Evolutionary conservation across 2,113 vertebrate genomes (phyloP).

Genomic region (Platichthys flesus): DNA sequence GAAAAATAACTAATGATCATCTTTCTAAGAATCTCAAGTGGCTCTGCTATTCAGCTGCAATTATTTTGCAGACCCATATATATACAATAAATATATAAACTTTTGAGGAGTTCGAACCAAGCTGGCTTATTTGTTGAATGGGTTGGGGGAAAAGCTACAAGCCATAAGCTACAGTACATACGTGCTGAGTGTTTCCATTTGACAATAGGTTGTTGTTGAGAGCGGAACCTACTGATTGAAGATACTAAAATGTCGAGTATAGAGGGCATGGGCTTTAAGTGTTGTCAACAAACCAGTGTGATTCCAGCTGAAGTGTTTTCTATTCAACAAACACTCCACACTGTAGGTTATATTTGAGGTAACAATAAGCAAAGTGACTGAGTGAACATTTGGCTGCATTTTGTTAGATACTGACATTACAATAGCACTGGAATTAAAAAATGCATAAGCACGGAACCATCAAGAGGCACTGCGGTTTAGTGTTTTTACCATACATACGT

Average conservation of each 20-base stretch:
- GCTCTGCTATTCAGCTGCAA: constrained; percentile 34
- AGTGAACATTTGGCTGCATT: constrained; percentile 8
- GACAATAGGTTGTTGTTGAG: constrained; percentile 50
- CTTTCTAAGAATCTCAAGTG: constrained; percentile 35
- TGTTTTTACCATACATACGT: constrained; percentile 4
- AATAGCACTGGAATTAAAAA: constrained; percentile 23
- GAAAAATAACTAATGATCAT: constrained; percentile 18
- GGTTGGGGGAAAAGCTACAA: constrained; percentile 32
- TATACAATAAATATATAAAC: not conserved
- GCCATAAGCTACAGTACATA: not conserved
- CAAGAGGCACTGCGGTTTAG: constrained; percentile 20
- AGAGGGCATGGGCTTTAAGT: constrained; percentile 59
- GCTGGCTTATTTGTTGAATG: constrained; percentile 44
- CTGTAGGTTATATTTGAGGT: constrained; percentile 50
- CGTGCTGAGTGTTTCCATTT: constrained; percentile 61
- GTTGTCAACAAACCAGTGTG: constrained; percentile 68
- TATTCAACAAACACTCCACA: constrained; percentile 65
- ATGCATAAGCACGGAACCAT: not conserved
- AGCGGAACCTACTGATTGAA: constrained; percentile 67
- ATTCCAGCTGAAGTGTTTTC: constrained; percentile 70
- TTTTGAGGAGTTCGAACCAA: no score
- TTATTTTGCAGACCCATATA: constrained; percentile 35
- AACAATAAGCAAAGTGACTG: constrained; percentile 23
- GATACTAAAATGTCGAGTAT: constrained; percentile 72
- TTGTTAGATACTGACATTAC: constrained; percentile 13